Percentiles rank a stretch among this genome's conserved stretches.
phyloP scores from a whole-genome alignment of 1,140 invertebrate species.

The Mamestra configurata region DNA sequence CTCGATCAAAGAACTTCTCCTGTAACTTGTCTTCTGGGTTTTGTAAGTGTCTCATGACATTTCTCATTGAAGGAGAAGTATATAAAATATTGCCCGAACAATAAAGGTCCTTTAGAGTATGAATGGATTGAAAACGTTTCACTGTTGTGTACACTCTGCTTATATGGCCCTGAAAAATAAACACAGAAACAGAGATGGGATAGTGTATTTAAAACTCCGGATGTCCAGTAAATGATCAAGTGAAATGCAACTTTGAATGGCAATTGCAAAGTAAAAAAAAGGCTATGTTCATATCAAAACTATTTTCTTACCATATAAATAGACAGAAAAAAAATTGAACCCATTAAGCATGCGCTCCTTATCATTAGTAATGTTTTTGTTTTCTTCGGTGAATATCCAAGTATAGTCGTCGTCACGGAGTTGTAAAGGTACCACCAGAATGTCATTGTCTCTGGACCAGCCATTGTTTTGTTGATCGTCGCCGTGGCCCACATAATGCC shows the following conservation, averaged over 20 bases:
- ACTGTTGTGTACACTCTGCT: slow-evolving; percentile 61
- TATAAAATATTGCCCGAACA: slow-evolving; percentile 32
- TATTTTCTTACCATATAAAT: slow-evolving; percentile 52
- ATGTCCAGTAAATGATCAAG: no score
- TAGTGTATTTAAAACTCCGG: no score
- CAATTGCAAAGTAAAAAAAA: no score
- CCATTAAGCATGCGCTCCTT: slow-evolving; percentile 38
- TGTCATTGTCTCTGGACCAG: neutral
- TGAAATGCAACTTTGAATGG: no score
- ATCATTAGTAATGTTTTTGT: slow-evolving; percentile 31
- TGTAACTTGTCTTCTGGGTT: slow-evolving; percentile 4
- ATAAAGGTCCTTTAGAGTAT: slow-evolving; percentile 48
- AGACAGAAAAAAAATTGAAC: slow-evolving; percentile 51
- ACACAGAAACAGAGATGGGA: neutral
- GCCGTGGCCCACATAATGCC: slow-evolving; percentile 5
- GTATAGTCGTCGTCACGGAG: slow-evolving; percentile 18
- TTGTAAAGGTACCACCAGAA: slow-evolving; percentile 41
- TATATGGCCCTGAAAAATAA: slow-evolving; percentile 58
- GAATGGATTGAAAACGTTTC: slow-evolving; percentile 38
- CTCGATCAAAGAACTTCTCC: neutral
- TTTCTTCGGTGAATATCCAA: slow-evolving; percentile 50
- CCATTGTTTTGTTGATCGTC: slow-evolving; percentile 5
- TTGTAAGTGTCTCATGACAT: slow-evolving; percentile 40
- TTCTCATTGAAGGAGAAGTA: slow-evolving; percentile 48
- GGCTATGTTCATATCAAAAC: no score